Evolutionary conservation across 2,888 invertebrate genomes (phyloP), one percentile per base, ranked within the genome.

Genomic region (Auanema freiburgensis): DNA sequence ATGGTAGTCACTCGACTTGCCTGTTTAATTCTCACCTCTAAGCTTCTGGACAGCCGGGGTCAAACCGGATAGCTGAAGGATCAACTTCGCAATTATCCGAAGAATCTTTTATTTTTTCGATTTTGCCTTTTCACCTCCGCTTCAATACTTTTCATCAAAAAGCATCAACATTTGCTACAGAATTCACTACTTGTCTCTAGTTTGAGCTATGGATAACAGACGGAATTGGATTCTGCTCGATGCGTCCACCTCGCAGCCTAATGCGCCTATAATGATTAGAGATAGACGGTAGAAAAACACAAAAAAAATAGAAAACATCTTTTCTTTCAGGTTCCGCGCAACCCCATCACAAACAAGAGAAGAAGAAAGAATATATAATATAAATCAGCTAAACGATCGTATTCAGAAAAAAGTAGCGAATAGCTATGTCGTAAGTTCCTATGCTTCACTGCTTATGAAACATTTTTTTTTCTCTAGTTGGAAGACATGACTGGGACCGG

Each of bases 151-250:
- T 8, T 33, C 4, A 33, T 33, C 33, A 33, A 5, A 33, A 33
- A 33, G 33, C 33, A 5, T 33, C 8, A 8, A 33, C 4, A 33
- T 5, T 8, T 33, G 33, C 8, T 8, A 5, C 8, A 33, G 33
- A 33, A 33, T 33, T 33, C 33, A 33, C 33, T 33, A 33, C 33
- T 33, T 33, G 33, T 33, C 33, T 33, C 3, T 33, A 33, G 33
- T 33, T 33, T 33, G 33, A 33, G 41, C 14, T 3, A 62, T 62
- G 58, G 63, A 57, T 23, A 33, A 51, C 33, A 25, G 57, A 40
- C 21, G 53, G 25, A 63, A 63, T 51, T 63, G 63, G 63, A 63
- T 63, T 42, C 57, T 63, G 16, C 18, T 63, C 16, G 63, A 58
- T 25, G 58, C 63, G 21, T 42, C 51, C 18, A 44, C 58, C n/a